Evolutionary conservation across 2,888 invertebrate species (phyloP).

Genomic region (Anoplius nigerrimus): DNA sequence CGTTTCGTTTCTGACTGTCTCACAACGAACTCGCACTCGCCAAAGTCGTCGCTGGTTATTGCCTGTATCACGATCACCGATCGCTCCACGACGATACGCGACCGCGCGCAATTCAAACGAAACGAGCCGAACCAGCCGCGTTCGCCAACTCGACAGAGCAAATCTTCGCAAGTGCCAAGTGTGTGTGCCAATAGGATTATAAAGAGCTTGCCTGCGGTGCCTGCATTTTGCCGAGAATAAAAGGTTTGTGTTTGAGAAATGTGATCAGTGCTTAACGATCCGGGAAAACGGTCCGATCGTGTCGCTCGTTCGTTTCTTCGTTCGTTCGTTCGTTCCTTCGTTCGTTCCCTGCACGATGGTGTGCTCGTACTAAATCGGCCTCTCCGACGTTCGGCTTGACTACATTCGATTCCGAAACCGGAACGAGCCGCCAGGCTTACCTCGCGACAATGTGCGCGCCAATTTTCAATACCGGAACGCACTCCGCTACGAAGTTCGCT

Average conservation of each 20-base stretch:
- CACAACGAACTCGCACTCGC: slow-evolving; percentile 69
- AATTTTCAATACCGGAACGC: too few species aligned
- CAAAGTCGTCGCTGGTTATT: slow-evolving; percentile 56
- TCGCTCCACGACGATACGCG: slow-evolving; percentile 25
- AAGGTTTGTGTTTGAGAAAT: slow-evolving; percentile 57
- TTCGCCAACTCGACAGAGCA: slow-evolving; percentile 10
- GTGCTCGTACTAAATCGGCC: too few species aligned
- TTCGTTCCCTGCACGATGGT: too few species aligned
- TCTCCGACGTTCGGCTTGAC: too few species aligned
- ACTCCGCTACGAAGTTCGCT: too few species aligned
- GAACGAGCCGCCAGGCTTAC: too few species aligned
- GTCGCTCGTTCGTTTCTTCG: not conserved
- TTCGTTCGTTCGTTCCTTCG: too few species aligned
- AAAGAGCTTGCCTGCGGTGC: slow-evolving; percentile 21
- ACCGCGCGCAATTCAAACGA: slow-evolving; percentile 5
- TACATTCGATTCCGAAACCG: too few species aligned
- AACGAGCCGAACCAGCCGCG: not conserved
- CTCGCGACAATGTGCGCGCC: too few species aligned
- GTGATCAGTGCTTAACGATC: slow-evolving; percentile 42
- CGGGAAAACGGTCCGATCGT: not conserved
- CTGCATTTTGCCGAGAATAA: slow-evolving; percentile 12
- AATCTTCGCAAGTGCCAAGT: slow-evolving; percentile 67
- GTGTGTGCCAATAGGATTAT: slow-evolving; percentile 70
- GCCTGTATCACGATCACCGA: slow-evolving; percentile 12
- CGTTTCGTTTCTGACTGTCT: slow-evolving; percentile 68